phyloP scores from a whole-genome alignment of 1,140 invertebrate genomes.

The Drepana arcuata region DNA sequence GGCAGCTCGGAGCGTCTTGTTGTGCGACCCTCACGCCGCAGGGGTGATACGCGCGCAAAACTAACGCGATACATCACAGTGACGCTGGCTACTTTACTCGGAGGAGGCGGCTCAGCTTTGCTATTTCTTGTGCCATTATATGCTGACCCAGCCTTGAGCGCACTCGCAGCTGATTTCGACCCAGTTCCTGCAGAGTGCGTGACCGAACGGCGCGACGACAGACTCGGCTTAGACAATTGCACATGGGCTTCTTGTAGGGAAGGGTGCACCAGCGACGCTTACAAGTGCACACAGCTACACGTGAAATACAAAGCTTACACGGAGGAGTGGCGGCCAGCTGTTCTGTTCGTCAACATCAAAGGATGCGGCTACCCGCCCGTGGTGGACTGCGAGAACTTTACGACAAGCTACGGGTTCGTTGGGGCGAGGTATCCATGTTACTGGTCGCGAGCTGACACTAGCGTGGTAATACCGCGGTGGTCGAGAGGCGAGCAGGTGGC shows the following conservation, averaged over 20 bases:
- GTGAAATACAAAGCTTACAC: conserved; percentile 78
- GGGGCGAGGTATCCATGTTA: conserved; percentile 86
- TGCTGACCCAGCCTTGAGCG: conserved; percentile 91
- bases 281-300: conserved; percentile 88
- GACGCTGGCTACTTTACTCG: conserved; percentile 82
- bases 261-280: conserved; percentile 90
- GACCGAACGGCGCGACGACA: conserved; percentile 82
- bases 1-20: conserved; percentile 89
- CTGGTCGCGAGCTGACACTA: conserved; percentile 86
- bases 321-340: conserved; percentile 56
- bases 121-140: conserved; percentile 91
- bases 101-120: conserved; percentile 85
- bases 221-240: conserved; percentile 85
- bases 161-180: conserved; percentile 86
- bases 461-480: conserved; percentile 85
- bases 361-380: conserved; percentile 91
- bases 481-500: conserved; percentile 83
- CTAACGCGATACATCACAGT: conserved; percentile 85
- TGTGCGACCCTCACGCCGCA: conserved; percentile 74
- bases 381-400: conserved; percentile 89
- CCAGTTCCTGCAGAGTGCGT: conserved; percentile 84
- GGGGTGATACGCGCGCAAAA: conserved; percentile 79
- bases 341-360: conserved; percentile 69
- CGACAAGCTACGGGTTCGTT: conserved; percentile 80
- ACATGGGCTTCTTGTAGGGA: conserved; percentile 90